Percentiles rank a stretch among this genome's conserved stretches.
These are phyloP conservation scores for Zoanthus sansibaricus DNA, from an alignment of 92 coral and sea anemone genomes.

Conservation along the genomic window DNA sequence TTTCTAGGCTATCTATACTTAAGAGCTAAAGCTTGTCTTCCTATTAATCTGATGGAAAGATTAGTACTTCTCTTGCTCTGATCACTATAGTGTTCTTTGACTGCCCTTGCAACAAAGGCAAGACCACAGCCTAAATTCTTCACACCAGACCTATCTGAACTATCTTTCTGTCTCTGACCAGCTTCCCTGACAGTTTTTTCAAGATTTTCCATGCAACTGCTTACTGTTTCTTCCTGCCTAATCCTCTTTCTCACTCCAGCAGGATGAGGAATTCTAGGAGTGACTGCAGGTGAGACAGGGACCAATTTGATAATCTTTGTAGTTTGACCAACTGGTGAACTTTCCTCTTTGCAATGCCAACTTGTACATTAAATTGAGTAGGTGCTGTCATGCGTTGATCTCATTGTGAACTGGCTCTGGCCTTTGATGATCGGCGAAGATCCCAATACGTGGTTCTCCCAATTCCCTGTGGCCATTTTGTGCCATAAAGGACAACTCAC, in stretches of 20 bases:
- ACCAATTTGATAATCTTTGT: too few species aligned
- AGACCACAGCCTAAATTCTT: conserved; percentile 69
- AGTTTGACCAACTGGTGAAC: too few species aligned
- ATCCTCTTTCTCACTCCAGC: conserved; percentile 51
- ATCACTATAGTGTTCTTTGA: conserved; percentile 65
- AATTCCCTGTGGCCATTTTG: too few species aligned
- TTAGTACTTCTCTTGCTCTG: conserved; percentile 60
- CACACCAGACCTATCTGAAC: neutral
- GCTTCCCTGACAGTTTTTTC: conserved; percentile 25
- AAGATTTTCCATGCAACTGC: conserved; percentile 3
- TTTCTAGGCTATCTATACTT: conserved; percentile 51
- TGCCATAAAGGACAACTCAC: neutral
- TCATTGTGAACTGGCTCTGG: too few species aligned
- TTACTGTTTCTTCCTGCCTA: conserved; percentile 37
- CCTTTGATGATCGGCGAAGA: too few species aligned
- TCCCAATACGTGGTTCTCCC: too few species aligned
- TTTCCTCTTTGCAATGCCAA: too few species aligned
- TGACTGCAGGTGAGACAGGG: neutral
- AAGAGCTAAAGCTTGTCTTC: conserved; percentile 63
- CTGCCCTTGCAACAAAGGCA: conserved; percentile 43
- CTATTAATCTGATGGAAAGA: conserved; percentile 54
- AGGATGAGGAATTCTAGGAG: conserved; percentile 15
- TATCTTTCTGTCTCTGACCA: neutral
- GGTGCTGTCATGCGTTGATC: too few species aligned
- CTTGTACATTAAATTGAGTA: too few species aligned